These are phyloP conservation scores for Monarcha castaneiventris DNA, from an alignment of 2,113 vertebrate species.

Conservation along the genomic window DNA sequence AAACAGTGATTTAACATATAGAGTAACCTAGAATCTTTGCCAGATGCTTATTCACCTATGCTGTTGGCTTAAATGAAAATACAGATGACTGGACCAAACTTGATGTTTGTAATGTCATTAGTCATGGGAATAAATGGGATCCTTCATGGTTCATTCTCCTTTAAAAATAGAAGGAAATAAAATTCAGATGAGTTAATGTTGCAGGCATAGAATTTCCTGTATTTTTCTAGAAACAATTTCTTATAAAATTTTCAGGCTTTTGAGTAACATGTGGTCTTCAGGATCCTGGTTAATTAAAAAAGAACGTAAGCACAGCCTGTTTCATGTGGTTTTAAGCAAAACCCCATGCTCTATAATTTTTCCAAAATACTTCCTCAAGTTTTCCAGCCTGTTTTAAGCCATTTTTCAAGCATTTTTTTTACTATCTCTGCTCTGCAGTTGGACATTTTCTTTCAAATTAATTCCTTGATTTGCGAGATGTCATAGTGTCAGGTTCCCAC, in stretches of 20 bases:
- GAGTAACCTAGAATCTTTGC: slow-evolving; percentile 38
- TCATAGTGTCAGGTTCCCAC: background rate
- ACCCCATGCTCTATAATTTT: background rate
- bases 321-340: slow-evolving; percentile 10
- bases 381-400: background rate
- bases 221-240: background rate
- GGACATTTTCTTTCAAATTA: background rate
- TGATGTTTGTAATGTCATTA: background rate
- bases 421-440: background rate
- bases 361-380: background rate
- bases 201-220: background rate
- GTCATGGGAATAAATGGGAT: slow-evolving; percentile 1
- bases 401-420: background rate
- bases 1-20: slow-evolving; percentile 47
- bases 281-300: background rate
- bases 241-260: background rate
- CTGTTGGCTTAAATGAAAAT: slow-evolving; percentile 18
- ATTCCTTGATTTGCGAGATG: background rate
- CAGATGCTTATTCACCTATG: background rate
- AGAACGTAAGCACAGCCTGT: background rate
- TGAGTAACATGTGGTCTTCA: background rate
- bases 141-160: background rate
- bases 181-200: background rate
- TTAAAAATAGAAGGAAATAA: slow-evolving; percentile 10
- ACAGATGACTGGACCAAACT: background rate